Conservation (phyloP, 2,797 vertebrate genomes). For the Sebastes elongatus region DNA sequence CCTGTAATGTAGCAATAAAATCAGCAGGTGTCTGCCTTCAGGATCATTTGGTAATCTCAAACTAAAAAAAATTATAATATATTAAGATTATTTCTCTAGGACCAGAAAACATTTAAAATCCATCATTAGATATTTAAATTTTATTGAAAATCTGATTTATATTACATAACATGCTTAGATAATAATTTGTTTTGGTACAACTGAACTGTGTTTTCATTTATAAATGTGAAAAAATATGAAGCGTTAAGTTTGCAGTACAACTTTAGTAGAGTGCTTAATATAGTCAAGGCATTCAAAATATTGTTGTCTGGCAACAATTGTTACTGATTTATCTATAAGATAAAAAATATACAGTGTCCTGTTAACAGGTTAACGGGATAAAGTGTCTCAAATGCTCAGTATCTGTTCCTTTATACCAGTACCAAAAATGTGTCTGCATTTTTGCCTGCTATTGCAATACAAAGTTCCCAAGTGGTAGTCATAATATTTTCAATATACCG, state of each 20-base stretch:
- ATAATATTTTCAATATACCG: not conserved
- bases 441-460: not conserved
- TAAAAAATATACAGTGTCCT: not conserved
- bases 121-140: not conserved
- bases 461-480: not conserved
- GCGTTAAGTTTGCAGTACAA: not conserved
- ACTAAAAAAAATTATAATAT: not conserved
- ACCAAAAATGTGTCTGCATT: not conserved
- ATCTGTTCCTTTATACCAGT: not conserved
- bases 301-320: not conserved
- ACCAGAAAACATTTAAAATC: not conserved
- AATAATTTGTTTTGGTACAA: not conserved
- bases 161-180: not conserved
- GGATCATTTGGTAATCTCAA: not conserved
- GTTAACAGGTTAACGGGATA: not conserved
- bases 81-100: not conserved
- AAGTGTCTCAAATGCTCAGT: not conserved
- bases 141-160: not conserved
- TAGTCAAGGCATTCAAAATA: not conserved
- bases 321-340: not conserved
- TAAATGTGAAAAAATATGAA: not conserved
- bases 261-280: not conserved
- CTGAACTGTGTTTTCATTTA: not conserved
- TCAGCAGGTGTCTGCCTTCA: not conserved
- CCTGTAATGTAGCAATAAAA: slow-evolving; percentile 3